Conservation (phyloP, 2,797 vertebrate species). For the Melanotaenia nigrans region DNA sequence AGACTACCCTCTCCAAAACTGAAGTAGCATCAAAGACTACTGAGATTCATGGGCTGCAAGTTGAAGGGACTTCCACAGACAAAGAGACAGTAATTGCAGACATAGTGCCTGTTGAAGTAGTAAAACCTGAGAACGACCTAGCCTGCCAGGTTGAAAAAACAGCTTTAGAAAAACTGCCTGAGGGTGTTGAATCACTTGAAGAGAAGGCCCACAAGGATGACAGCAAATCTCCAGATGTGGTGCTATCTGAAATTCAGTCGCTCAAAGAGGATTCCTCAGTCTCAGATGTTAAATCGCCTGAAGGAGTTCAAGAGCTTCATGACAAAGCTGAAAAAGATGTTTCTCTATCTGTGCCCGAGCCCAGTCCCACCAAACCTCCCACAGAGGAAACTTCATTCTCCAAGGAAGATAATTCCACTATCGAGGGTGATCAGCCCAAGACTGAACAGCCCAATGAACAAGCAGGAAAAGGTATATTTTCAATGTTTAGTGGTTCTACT, state of each 20-base stretch:
- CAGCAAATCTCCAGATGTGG: conserved; percentile 18
- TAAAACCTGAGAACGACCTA: conserved; percentile 7
- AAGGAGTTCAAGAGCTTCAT: conserved; percentile 25
- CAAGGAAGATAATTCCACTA: conserved; percentile 45
- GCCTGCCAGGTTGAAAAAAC: conserved; percentile 17
- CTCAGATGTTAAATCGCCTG: conserved; percentile 38
- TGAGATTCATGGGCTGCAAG: conserved; percentile 12
- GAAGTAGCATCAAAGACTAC: conserved; percentile 28
- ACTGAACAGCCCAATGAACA: conserved; percentile 69
- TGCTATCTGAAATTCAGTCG: conserved; percentile 15
- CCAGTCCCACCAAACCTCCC: conserved; percentile 25
- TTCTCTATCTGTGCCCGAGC: conserved; percentile 24
- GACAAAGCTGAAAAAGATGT: conserved; percentile 34
- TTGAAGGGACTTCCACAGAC: conserved; percentile 18
- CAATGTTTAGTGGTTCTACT: conserved; percentile 71
- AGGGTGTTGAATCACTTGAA: conserved; percentile 18
- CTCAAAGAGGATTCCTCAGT: conserved; percentile 15
- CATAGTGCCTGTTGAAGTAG: conserved; percentile 4
- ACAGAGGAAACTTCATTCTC: conserved; percentile 40
- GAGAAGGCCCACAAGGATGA: not conserved
- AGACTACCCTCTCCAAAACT: conserved; percentile 14
- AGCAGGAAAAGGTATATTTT: conserved; percentile 72
- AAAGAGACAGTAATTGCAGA: conserved; percentile 14
- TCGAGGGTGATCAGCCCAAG: conserved; percentile 61
- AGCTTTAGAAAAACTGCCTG: conserved; percentile 14